Evolutionary conservation across 2,113 vertebrate species (phyloP).

Genomic region (Elaphurus davidianus): DNA sequence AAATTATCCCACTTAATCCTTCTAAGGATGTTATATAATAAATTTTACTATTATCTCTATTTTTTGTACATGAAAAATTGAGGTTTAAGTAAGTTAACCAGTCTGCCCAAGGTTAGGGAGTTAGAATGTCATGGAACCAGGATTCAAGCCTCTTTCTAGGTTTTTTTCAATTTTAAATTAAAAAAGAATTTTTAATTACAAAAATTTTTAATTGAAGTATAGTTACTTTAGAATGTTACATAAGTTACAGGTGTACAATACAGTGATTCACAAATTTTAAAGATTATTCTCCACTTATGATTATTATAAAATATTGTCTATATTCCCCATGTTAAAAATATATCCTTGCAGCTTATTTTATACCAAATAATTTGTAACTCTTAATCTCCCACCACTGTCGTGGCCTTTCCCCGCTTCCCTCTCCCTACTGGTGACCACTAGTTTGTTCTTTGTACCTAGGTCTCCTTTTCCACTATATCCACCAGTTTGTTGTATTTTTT

Average conservation of each 20-base stretch:
- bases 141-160: not conserved
- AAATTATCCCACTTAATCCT: not conserved
- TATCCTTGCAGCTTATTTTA: not conserved
- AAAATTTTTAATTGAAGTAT: not conserved
- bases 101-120: not conserved
- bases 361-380: not conserved
- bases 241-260: not conserved
- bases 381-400: not conserved
- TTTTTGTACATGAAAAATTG: not conserved
- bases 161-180: not conserved
- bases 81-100: not conserved
- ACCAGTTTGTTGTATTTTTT: not conserved
- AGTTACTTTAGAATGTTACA: not conserved
- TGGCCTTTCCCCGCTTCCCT: not conserved
- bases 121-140: not conserved
- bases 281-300: not conserved
- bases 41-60: not conserved
- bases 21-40: not conserved
- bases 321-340: not conserved
- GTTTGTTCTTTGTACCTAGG: not conserved
- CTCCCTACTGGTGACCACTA: not conserved
- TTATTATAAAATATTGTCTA: not conserved
- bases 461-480: not conserved
- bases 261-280: not conserved
- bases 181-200: not conserved